Percentiles rank a stretch among this genome's conserved stretches.
Evolutionary conservation across 2,113 vertebrate species (phyloP).

Genomic region (Zeus faber): DNA sequence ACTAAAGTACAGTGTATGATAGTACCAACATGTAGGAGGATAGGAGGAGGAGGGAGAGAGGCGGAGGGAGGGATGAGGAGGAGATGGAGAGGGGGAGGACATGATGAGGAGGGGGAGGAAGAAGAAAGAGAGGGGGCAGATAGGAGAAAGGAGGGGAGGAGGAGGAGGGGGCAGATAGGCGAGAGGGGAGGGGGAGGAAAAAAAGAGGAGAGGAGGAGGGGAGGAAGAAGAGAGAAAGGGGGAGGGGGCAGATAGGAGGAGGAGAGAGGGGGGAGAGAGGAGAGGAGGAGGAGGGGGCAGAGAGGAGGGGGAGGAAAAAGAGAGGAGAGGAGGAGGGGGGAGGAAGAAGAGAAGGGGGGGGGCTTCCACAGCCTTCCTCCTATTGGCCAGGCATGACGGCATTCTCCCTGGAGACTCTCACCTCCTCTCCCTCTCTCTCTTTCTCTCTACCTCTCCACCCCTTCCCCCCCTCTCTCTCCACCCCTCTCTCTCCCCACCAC

Average conservation of each 20-base stretch:
- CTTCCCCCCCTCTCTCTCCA: conserved; percentile 64
- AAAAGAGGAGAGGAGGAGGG: background rate
- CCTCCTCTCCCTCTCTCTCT: conserved; percentile 59
- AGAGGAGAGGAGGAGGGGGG: conserved; percentile 1
- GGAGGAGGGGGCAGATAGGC: too few species aligned
- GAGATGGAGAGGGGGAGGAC: too few species aligned
- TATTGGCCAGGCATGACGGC: conserved; percentile 93
- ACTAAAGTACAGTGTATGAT: too few species aligned
- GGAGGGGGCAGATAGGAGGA: background rate
- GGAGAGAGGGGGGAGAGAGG: background rate
- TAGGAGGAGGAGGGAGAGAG: too few species aligned
- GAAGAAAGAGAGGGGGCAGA: too few species aligned
- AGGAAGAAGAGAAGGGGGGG: conserved; percentile 18
- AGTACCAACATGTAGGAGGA: too few species aligned
- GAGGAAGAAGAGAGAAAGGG: background rate
- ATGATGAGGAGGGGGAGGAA: too few species aligned
- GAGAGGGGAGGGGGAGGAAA: background rate
- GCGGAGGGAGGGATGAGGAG: too few species aligned
- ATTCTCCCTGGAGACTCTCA: conserved; percentile 82
- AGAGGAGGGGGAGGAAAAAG: conserved; percentile 26
- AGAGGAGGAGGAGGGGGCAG: background rate
- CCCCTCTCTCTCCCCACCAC: conserved; percentile 15
- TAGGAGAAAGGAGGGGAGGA: too few species aligned
- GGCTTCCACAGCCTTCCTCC: conserved; percentile 74
- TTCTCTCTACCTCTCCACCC: conserved; percentile 70